These are phyloP conservation scores for Xestia ashworthii DNA, from an alignment of 2,888 invertebrate genomes.

Conservation along the genomic window DNA sequence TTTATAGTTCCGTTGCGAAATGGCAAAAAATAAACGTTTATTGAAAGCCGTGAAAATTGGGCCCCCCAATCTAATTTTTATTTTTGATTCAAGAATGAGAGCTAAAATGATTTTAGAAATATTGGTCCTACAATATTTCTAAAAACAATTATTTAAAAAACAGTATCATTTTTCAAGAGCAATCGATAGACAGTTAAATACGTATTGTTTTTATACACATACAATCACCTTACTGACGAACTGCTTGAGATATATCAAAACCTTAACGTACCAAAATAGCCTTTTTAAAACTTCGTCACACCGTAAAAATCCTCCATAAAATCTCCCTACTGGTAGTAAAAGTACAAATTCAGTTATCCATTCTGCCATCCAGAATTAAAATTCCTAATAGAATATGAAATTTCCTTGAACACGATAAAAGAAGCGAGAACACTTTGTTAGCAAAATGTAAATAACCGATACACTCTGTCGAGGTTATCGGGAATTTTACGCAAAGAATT, in stretches of 20 bases:
- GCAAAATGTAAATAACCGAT: slow-evolving; percentile 65
- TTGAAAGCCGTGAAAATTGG: too few species aligned
- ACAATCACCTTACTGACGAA: neutral
- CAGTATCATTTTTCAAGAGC: too few species aligned
- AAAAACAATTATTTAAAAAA: too few species aligned
- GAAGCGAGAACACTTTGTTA: slow-evolving; percentile 61
- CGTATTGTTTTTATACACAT: too few species aligned
- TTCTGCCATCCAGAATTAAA: slow-evolving; percentile 63
- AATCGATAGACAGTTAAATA: too few species aligned
- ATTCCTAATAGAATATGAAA: slow-evolving; percentile 61
- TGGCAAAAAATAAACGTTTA: neutral
- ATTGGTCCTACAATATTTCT: neutral
- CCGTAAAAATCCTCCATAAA: slow-evolving; percentile 49
- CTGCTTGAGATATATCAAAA: neutral
- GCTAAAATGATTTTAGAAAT: too few species aligned
- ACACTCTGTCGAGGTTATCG: slow-evolving; percentile 67
- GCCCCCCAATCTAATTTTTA: too few species aligned
- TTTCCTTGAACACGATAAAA: slow-evolving; percentile 61
- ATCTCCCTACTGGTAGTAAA: slow-evolving; percentile 48
- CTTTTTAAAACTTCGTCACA: slow-evolving; percentile 20
- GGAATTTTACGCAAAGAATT: slow-evolving; percentile 58
- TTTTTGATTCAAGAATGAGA: too few species aligned
- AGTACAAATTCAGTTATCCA: slow-evolving; percentile 64
- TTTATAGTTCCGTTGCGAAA: neutral
- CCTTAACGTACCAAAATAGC: neutral